phyloP scores from a whole-genome alignment of 2,113 vertebrate species.

The Sinocyclocheilus maitianheensis region DNA sequence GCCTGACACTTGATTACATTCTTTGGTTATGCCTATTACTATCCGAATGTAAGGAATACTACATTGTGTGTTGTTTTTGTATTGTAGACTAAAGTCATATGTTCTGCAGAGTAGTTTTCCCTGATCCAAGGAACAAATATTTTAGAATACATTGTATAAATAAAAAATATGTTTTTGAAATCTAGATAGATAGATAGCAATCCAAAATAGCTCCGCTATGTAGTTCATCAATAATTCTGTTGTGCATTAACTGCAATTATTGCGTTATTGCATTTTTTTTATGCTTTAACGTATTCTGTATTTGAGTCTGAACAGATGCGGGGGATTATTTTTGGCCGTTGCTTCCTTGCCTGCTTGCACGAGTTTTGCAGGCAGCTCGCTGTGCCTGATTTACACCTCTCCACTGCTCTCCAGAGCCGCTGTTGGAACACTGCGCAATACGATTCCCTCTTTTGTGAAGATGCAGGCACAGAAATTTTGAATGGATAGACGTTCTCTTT shows the following conservation, averaged over 20 bases:
- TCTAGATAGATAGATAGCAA: neutral
- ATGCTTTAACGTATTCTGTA: neutral
- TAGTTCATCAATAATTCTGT: neutral
- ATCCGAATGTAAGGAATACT: neutral
- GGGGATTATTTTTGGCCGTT: neutral
- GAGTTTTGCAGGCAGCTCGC: neutral
- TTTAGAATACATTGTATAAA: neutral
- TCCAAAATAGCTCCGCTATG: neutral
- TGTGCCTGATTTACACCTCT: conserved; percentile 23
- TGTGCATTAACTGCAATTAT: neutral
- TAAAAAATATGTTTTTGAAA: neutral
- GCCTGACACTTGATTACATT: conserved; percentile 8
- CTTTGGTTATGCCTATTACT: neutral
- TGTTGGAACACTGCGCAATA: neutral
- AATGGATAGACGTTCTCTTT: conserved; percentile 18
- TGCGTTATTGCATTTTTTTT: neutral
- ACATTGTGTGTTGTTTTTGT: neutral
- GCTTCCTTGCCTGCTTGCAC: neutral
- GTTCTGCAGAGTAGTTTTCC: neutral
- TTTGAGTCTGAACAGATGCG: conserved; percentile 29
- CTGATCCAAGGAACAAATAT: neutral
- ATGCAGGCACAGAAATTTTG: conserved; percentile 27
- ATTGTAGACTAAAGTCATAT: neutral
- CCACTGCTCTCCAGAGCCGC: neutral
- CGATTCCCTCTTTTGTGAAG: conserved; percentile 34